These are phyloP conservation scores for Sebastes diploproa DNA, from an alignment of 2,797 vertebrate species.

Conservation along the genomic window DNA sequence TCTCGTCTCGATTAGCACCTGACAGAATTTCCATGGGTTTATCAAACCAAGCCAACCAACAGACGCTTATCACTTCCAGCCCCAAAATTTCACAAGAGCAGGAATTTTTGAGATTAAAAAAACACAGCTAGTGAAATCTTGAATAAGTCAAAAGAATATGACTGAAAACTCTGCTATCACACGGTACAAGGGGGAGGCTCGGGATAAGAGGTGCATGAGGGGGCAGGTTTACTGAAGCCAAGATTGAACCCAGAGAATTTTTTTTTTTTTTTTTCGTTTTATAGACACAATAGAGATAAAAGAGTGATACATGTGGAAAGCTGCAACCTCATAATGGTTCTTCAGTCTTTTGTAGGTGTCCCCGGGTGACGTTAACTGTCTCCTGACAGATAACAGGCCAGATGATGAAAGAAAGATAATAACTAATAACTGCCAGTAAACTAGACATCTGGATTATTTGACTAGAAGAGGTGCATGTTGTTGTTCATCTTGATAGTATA, in stretches of 20 bases:
- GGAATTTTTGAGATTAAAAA: conserved; percentile 84
- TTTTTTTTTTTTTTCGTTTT: conserved; percentile 9
- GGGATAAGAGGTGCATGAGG: conserved; percentile 68
- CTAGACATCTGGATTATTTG: conserved; percentile 8
- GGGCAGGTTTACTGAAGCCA: conserved; percentile 50
- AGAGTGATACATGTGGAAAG: conserved; percentile 17
- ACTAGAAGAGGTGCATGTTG: not conserved
- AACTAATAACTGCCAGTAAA: conserved; percentile 38
- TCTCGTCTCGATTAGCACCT: conserved; percentile 88
- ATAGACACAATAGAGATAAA: conserved; percentile 63
- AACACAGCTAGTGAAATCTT: conserved; percentile 77
- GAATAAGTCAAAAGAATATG: conserved; percentile 82
- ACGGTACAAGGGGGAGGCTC: conserved; percentile 29
- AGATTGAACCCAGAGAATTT: conserved; percentile 48
- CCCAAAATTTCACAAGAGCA: conserved; percentile 86
- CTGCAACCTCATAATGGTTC: conserved; percentile 18
- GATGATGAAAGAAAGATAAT: conserved; percentile 33
- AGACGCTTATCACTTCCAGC: conserved; percentile 82
- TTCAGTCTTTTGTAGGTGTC: conserved; percentile 9
- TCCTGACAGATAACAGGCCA: conserved; percentile 39
- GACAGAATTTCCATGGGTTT: conserved; percentile 88
- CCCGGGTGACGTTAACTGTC: conserved; percentile 14
- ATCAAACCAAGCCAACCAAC: conserved; percentile 84
- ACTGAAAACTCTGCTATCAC: conserved; percentile 74
- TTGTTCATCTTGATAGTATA: not conserved